Evolutionary conservation across 2,888 invertebrate genomes (phyloP).

Genomic region (Gortyna flavago): DNA sequence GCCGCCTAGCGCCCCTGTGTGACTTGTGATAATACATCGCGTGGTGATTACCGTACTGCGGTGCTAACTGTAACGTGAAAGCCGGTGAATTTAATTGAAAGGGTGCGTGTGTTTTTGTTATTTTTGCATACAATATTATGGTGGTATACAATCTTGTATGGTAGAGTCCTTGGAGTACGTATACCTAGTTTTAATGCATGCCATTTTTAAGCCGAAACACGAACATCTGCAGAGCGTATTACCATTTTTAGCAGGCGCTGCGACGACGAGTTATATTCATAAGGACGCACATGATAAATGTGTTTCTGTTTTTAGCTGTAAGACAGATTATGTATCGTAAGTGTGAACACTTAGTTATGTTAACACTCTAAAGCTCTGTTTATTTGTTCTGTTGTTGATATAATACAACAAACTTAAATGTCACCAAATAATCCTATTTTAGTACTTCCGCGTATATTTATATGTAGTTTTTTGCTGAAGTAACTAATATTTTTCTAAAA

Average conservation of each 20-base stretch:
- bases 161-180: conserved; percentile 56
- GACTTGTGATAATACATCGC: conserved; percentile 78
- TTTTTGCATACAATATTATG: conserved; percentile 57
- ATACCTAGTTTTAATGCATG: conserved; percentile 57
- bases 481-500: conserved; percentile 8
- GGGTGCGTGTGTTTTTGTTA: conserved; percentile 82
- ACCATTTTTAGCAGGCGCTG: conserved; percentile 53
- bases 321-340: conserved; percentile 4
- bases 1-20: conserved; percentile 77
- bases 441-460: background rate
- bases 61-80: conserved; percentile 69
- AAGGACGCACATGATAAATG: conserved; percentile 32
- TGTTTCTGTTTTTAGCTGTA: conserved; percentile 10
- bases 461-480: background rate
- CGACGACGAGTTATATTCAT: conserved; percentile 12
- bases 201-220: conserved; percentile 36
- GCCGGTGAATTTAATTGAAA: conserved; percentile 70
- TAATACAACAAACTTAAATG: background rate
- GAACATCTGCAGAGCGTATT: conserved; percentile 45
- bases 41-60: conserved; percentile 73
- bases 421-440: background rate
- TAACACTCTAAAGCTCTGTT: background rate
- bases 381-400: background rate
- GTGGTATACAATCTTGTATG: conserved; percentile 51
- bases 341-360: background rate